Evolutionary conservation across 2,113 vertebrate genomes (phyloP).

Genomic region (Nematolebias whitei): DNA sequence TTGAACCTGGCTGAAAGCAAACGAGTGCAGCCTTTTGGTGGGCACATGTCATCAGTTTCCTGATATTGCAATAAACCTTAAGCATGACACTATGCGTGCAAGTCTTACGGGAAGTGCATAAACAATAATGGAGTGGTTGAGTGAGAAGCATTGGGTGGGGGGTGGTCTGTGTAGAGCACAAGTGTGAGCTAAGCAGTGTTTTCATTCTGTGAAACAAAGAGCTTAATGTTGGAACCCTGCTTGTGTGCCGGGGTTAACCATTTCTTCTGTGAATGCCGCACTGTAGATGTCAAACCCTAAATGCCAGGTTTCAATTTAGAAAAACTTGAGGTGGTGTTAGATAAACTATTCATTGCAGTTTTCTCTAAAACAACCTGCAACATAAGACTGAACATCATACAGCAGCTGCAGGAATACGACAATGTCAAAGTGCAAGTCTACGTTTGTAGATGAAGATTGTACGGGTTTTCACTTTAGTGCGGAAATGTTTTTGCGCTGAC

Average conservation of each 20-base stretch:
- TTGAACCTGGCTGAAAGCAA: not conserved
- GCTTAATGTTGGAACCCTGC: not conserved
- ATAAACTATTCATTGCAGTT: no score
- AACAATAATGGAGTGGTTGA: conserved; percentile 51
- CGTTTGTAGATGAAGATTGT: no score
- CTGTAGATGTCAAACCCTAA: not conserved
- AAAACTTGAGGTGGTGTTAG: not conserved
- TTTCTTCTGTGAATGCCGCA: not conserved
- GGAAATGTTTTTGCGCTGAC: no score
- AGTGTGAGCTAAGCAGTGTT: not conserved
- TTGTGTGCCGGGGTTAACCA: not conserved
- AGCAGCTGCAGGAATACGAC: not conserved
- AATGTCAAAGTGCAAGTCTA: no score
- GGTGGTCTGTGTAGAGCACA: conserved; percentile 13
- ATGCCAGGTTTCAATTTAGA: not conserved
- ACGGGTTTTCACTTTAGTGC: no score
- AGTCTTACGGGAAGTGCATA: conserved; percentile 74
- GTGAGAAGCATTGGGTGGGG: conserved; percentile 7
- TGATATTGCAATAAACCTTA: conserved; percentile 59
- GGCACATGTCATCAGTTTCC: conserved; percentile 51
- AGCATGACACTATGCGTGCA: conserved; percentile 39
- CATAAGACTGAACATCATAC: not conserved
- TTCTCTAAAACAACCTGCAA: no score
- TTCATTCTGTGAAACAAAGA: not conserved
- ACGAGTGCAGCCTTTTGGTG: conserved; percentile 19